Percentiles rank a stretch among this genome's conserved stretches.
Evolutionary conservation across 2,888 invertebrate genomes (phyloP).

Genomic region (Eurytoma californica): DNA sequence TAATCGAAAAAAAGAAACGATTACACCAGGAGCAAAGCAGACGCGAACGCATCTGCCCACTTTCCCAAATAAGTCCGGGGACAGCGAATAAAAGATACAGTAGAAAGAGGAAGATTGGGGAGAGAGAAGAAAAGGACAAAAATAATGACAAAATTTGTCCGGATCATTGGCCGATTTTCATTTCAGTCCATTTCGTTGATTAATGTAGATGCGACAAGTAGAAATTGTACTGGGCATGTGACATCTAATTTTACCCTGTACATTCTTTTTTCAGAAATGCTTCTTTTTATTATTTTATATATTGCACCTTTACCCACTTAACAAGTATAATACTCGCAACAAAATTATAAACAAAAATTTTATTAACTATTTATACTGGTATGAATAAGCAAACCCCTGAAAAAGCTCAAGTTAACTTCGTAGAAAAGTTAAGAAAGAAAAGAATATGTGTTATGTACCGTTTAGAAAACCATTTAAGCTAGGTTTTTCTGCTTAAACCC

Average conservation of each 20-base stretch:
- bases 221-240: background rate
- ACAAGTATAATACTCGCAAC: too few relatives aligned
- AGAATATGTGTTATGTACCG: too few relatives aligned
- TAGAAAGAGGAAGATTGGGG: background rate
- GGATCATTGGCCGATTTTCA: slow-evolving; percentile 32
- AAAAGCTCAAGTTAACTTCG: too few relatives aligned
- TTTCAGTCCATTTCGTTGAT: background rate
- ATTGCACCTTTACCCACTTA: too few relatives aligned
- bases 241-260: background rate
- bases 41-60: slow-evolving; percentile 10
- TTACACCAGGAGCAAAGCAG: slow-evolving; percentile 2
- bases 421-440: too few relatives aligned
- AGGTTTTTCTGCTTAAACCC: too few relatives aligned
- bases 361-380: too few relatives aligned
- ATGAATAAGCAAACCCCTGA: too few relatives aligned
- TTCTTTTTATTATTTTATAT: too few relatives aligned
- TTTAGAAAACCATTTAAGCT: too few relatives aligned
- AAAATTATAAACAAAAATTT: too few relatives aligned
- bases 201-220: background rate
- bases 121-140: background rate
- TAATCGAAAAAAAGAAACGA: slow-evolving; percentile 12
- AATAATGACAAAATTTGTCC: slow-evolving; percentile 9
- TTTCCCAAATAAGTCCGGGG: slow-evolving; percentile 16
- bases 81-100: background rate
- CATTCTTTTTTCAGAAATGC: background rate